Base-by-base conservation (phyloP, 1,140 invertebrate species). In the Ruditapes philippinarum region DNA sequence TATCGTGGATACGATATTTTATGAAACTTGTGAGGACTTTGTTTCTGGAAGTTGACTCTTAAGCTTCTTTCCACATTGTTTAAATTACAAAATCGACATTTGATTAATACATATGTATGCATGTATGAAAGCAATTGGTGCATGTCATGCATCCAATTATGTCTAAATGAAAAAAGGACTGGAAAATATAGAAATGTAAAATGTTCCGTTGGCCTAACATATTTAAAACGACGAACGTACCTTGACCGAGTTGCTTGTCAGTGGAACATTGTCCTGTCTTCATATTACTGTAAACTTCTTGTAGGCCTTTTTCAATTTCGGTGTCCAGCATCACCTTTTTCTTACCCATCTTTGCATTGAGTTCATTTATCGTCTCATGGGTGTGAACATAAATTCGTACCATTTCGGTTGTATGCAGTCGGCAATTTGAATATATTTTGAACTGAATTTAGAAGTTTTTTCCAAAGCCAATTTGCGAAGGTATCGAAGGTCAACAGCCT, bases 331-430 rank as follows among this genome's bases (percentile, higher is more conserved):
- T 22, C 1, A 25, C 12, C 40, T 49, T 76, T 36, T 76, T 76
- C 22, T 14, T 22, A 49, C 31, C 40, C 45, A 28, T 76, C 17
- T 28, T 14, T 14, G 17, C 33, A 17, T 51, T 25, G 4, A 76
- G 19, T 45, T 45, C 40, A 28, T 45, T 36, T 33, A 76, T 49
- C 7, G 25, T 22, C 38, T 80, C 78, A 14, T 36, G n/a, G 38
- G 54, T 36, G 28, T 31, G 31, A 80, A 36, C 0, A 80, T 28
- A 80, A 80, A 62, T 28, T 80, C 78, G 51, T 57, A 80, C 78
- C 78, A 80, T 22, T 4, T 54, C 45, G 57, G 38, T n/a, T 31
- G 22, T 4, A 57, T 40, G 19, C 19, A 80, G 3, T 36, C 31
- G 11, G 78, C 4, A 4, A 40, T 22, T 40, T 80, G 31, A 9